These are phyloP conservation scores for Eira barbara DNA, from an alignment of 2,113 vertebrate genomes.

Conservation along the genomic window DNA sequence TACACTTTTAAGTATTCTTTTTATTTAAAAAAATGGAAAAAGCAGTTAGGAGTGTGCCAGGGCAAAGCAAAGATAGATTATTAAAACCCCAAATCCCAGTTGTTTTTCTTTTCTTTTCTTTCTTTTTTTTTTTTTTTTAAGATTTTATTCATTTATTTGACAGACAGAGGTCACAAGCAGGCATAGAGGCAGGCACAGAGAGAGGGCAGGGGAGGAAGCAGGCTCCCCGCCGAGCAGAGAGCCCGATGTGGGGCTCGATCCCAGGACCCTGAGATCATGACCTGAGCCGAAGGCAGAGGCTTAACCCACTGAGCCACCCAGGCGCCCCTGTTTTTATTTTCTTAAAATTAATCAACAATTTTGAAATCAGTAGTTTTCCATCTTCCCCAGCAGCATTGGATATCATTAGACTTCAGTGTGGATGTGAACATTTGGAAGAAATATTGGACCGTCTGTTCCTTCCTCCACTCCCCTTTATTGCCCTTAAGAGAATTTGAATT, in stretches of 20 bases:
- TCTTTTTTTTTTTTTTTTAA: too few species aligned
- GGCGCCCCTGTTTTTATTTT: slow-evolving; percentile 24
- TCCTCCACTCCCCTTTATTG: not conserved
- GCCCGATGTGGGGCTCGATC: too few species aligned
- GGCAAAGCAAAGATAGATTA: not conserved
- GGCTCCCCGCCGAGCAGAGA: too few species aligned
- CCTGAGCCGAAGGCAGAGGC: too few species aligned
- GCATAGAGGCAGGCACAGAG: too few species aligned
- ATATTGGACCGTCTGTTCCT: not conserved
- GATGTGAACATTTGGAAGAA: not conserved
- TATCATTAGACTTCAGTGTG: not conserved
- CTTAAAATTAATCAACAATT: not conserved
- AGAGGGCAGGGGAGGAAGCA: too few species aligned
- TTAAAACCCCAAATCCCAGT: not conserved
- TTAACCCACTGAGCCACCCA: too few species aligned
- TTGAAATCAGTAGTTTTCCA: not conserved
- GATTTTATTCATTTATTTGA: too few species aligned
- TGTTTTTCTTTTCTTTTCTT: slow-evolving; percentile 22
- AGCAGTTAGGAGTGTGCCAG: not conserved
- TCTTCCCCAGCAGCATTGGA: not conserved
- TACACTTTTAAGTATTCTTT: not conserved
- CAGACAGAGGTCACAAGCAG: too few species aligned
- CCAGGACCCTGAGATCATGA: too few species aligned
- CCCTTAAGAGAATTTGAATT: not conserved
- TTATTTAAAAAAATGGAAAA: not conserved